Base-by-base conservation (phyloP, 2,888 invertebrate species). In the Pterobdella sp. region DNA sequence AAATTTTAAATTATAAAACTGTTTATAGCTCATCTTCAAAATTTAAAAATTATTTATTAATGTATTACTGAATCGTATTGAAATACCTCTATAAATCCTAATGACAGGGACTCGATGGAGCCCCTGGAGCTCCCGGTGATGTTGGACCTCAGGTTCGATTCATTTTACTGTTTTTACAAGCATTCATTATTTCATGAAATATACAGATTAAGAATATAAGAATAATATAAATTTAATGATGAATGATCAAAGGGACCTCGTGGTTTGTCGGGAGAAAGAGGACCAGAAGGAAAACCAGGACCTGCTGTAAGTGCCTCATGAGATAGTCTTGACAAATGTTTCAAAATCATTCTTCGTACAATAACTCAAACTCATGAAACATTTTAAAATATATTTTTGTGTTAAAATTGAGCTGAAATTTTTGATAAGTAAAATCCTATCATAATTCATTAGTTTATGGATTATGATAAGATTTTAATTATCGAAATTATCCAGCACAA, bases 271-370 rank as follows among this genome's bases (percentile, higher is more conserved):
- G 81, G 81, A 35, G 77, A 76, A 35, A 77, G 79, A 31, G 81
- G 81, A 35, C 77, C 79, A 4, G 76, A 82, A 79, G 82, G 82
- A 34, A 78, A 78, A n/a, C 78, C 81, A 35, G 82, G 82, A 73
- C 77, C 78, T 7, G 73, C 78, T 31, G 29, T 76, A 60, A n/a
- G n/a, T n/a, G n/a, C n/a, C n/a, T n/a, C n/a, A n/a, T n/a, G n/a
- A n/a, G n/a, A n/a, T n/a, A n/a, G n/a, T n/a, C n/a, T n/a, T n/a
- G n/a, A n/a, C n/a, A n/a, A n/a, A n/a, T n/a, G n/a, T n/a, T n/a
- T n/a, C n/a, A n/a, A n/a, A n/a, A n/a, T n/a, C n/a, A n/a, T n/a
- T n/a, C n/a, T n/a, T n/a, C n/a, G n/a, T n/a, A n/a, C n/a, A n/a
- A n/a, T n/a, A n/a, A n/a, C n/a, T n/a, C n/a, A n/a, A n/a, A n/a